Base-by-base conservation (phyloP, 2,888 invertebrate genomes). In the Tenthredo notha region DNA sequence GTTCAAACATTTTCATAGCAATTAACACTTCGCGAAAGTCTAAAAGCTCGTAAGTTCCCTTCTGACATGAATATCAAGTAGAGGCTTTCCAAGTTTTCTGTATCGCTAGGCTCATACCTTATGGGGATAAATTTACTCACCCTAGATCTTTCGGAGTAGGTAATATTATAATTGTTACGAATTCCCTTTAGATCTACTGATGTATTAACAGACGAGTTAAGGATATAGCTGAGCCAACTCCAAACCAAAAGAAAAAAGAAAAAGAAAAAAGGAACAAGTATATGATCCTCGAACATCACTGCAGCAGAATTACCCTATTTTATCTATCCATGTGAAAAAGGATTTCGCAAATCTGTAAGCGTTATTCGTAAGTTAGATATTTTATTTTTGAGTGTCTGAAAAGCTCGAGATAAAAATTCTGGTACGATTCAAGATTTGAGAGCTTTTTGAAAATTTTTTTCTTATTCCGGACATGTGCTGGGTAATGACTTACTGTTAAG, bases 401-500 rank as follows among this genome's bases (percentile, higher is more conserved):
- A 29, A 40, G 72, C 43, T 2, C 1, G n/a, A n/a, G 10, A 74
- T 40, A 43, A 74, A 74, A n/a, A 50, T 18, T 29, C 25, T 12
- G 7, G 37, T 37, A 18, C 50, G 50, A 67, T 77, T 33, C 77
- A 50, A 50, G 50, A 29, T 77, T 29, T 50, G 4, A 15, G 33
- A 77, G 50, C n/a, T 77, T n/a, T 54, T 50, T 18, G 12, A 54
- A 77, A 77, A 50, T 50, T 29, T 47, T 77, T 33, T 77, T 54
- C 33, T n/a, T 54, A 54, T 54, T n/a, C n/a, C n/a, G 29, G 61
- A 61, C 61, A n/a, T 61, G 61, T 29, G 47, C n/a, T 47, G 21
- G 21, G 21, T 25, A 40, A 50, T 50, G 43, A 74, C 77, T 54
- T 29, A n/a, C 9, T 7, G 47, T 18, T 25, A 21, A 77, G 77